Base-by-base conservation (phyloP, 2,888 invertebrate species). In the Eupithecia inturbata region DNA sequence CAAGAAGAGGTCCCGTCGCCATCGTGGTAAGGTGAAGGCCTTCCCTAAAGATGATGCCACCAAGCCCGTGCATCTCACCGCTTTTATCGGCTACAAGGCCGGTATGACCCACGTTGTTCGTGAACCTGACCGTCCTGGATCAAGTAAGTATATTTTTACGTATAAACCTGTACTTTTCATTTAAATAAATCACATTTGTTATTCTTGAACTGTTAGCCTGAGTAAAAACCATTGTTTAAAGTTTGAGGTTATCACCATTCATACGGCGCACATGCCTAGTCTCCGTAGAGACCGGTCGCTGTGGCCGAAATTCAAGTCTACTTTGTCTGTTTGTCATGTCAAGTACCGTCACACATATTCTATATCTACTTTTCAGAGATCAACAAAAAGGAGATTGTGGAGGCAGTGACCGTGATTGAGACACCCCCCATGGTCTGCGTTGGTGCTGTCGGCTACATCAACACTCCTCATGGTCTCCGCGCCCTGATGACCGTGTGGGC, bases 91-190 rank as follows among this genome's bases (percentile, higher is more conserved):
- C 76, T 99, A 99, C 95, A 99, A 99, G 93, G 99, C 99, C 89
- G 99, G 99, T 91, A 99, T 99, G 99, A 99, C 99, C 87, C 99
- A 99, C 92, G 98, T 99, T 93, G 98, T 99, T 14, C 96, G 99
- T 84, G 99, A 99, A 95, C 99, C 99, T 71, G 99, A 99, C 95
- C 97, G 99, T 95, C 99, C 99, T 87, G 99, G 99, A 79, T 99
- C 99, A 94, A 99, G 99, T 99, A 94, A 97, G 98, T 97, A 64
- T n/a, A 3, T 12, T 0, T 9, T 19, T 9, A n/a, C 45, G 19
- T 1, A 9, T 49, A 1, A n/a, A 16, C 14, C 14, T 41, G 3
- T 45, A 19, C 19, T 19, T 45, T 41, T 41, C 41, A 16, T 16
- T 41, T 3, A 41, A 16, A 16, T 4, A 4, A 16, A 3, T 16